These are phyloP conservation scores for Epinephelus coioides DNA, from an alignment of 2,797 vertebrate genomes.

Conservation along the genomic window DNA sequence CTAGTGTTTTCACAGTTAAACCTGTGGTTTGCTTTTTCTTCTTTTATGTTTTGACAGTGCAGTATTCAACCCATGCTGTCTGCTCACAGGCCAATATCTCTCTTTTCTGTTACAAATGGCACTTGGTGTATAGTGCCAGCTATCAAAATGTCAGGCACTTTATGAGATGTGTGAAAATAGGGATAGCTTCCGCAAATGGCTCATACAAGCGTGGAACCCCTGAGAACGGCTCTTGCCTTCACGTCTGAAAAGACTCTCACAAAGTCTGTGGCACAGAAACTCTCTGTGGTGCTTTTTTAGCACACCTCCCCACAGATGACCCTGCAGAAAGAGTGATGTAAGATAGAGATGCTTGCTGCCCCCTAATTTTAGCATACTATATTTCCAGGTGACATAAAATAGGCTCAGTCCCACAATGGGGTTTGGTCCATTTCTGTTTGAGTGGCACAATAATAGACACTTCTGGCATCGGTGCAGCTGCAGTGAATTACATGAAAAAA, in stretches of 20 bases:
- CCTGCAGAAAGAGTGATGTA: slow-evolving; percentile 41
- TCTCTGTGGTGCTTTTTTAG: slow-evolving; percentile 56
- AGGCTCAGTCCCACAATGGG: slow-evolving; percentile 13
- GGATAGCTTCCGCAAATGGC: slow-evolving; percentile 67
- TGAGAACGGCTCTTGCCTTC: slow-evolving; percentile 63
- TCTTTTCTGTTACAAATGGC: slow-evolving; percentile 63
- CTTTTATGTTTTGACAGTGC: slow-evolving; percentile 59
- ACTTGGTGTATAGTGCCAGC: slow-evolving; percentile 63
- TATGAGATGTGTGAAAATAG: slow-evolving; percentile 72
- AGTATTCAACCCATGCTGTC: slow-evolving; percentile 45
- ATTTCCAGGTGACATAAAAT: slow-evolving; percentile 31
- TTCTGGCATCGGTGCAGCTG: neutral
- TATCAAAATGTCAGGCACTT: slow-evolving; percentile 78
- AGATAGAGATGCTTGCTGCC: slow-evolving; percentile 22
- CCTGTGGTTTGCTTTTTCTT: slow-evolving; percentile 50
- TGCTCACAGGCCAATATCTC: slow-evolving; percentile 57
- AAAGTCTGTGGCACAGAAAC: slow-evolving; percentile 37
- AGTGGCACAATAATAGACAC: neutral
- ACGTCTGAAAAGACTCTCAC: slow-evolving; percentile 50
- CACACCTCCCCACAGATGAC: slow-evolving; percentile 40
- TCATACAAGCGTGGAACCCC: slow-evolving; percentile 59
- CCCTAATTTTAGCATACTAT: slow-evolving; percentile 35
- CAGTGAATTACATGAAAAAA: neutral
- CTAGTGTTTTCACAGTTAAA: slow-evolving; percentile 62
- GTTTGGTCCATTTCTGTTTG: slow-evolving; percentile 1